Evolutionary conservation across 2,888 invertebrate genomes (phyloP), one percentile per base, ranked within the genome.

Genomic region (Graphium colonna): DNA sequence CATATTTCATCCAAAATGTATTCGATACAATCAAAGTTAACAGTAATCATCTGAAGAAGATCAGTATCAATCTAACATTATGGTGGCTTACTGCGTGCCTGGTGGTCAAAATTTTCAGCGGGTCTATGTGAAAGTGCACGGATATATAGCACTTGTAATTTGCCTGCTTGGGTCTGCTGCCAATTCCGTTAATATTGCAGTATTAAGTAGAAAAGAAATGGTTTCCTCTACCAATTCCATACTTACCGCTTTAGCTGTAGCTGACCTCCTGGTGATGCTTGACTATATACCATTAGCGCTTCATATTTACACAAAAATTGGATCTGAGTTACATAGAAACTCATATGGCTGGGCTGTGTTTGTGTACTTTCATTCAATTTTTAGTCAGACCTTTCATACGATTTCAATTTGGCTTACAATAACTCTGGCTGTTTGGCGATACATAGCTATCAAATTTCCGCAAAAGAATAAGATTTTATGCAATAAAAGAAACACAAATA

Each of bases 371-470:
- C 97, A 98, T 76, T 96, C 96, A 2, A 94, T 96, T 71, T 97
- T 97, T 77, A 94, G 95, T 17, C 97, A 97, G 78, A 94, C 95
- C 10, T 93, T 94, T 69, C 96, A 96, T 79, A 97, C 98, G 1
- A 94, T 97, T 57, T 97, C 97, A 16, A 98, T 98, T 64, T 97
- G 96, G 93, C 83, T 98, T 66, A 98, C 98, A 0, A 95, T 98
- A 21, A 95, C 95, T 1, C 87, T 98, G 53, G 98, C 98, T 0
- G 93, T 98, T 5, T 98, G 98, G 96, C 92, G 98, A 15, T 97
- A 95, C 73, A 93, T 97, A 54, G 95, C 95, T 9, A 94, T 97
- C 15, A 96, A 95, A n/a, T 93, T 94, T 79, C 97, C 97, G 0
- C 95, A 95, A 64, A 93, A 92, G 69, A 96, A 95, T 71, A 92